A percentile compares a stretch with the other conserved stretches of the same genome.
Evolutionary conservation across 2,888 invertebrate species (phyloP).

Genomic region (Agonopterix subpropinquella): DNA sequence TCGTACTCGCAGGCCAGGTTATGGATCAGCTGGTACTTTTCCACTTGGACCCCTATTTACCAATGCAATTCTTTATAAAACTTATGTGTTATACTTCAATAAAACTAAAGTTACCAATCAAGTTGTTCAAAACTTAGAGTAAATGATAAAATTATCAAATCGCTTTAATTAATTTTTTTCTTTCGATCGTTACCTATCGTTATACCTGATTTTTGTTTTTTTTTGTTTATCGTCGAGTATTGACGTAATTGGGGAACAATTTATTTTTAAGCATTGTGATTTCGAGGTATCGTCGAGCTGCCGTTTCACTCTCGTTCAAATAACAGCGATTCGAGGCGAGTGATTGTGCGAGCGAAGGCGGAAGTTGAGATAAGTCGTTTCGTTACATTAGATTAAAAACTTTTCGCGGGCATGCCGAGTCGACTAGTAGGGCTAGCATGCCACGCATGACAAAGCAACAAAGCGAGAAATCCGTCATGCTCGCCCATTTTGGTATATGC

Average conservation of each 20-base stretch:
- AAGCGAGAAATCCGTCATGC: no score
- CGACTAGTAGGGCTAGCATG: no score
- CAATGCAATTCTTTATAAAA: conserved; percentile 34
- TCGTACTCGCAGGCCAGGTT: no score
- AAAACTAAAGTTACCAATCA: conserved; percentile 68
- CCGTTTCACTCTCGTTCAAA: no score
- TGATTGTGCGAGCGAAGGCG: no score
- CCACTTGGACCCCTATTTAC: conserved; percentile 1
- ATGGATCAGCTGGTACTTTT: conserved; percentile 8
- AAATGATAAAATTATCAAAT: conserved; percentile 50
- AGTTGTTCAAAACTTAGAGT: conserved; percentile 65
- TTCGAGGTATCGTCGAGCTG: conserved; percentile 52
- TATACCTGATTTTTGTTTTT: conserved; percentile 63
- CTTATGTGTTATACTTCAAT: conserved; percentile 36
- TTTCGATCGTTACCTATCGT: conserved; percentile 68
- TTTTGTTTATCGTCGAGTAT: conserved; percentile 53
- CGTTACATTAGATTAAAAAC: no score
- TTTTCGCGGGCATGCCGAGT: no score
- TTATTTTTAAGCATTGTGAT: conserved; percentile 70
- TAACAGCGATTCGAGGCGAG: no score
- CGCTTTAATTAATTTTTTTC: conserved; percentile 53
- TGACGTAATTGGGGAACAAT: conserved; percentile 70
- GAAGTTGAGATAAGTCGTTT: no score
- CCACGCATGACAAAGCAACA: no score
- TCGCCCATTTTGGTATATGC: no score